phyloP scores from a whole-genome alignment of 37 sponge, comb jelly and placozoan species.

The Mnemiopsis leidyi region DNA sequence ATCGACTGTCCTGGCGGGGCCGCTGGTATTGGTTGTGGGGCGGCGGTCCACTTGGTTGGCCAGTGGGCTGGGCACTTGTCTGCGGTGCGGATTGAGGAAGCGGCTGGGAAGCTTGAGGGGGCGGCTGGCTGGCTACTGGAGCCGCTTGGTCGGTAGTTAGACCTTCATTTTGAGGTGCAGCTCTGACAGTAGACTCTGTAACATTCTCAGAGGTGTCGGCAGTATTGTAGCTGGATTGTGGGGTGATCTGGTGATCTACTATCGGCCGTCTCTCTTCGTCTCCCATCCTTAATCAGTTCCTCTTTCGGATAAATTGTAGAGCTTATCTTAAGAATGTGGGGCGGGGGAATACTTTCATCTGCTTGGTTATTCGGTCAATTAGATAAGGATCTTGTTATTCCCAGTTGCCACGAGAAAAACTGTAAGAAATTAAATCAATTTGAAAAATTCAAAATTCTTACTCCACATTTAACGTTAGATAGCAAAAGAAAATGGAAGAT shows the following conservation, averaged over 20 bases:
- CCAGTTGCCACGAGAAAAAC: no score
- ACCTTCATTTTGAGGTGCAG: neutral
- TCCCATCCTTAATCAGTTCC: no score
- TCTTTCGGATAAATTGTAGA: no score
- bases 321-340: no score
- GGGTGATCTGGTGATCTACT: neutral
- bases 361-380: no score
- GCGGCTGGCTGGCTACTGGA: neutral
- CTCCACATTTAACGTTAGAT: no score
- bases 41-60: neutral
- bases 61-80: neutral
- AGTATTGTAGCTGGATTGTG: neutral
- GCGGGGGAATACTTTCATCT: no score
- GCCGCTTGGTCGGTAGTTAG: neutral
- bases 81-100: neutral
- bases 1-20: neutral
- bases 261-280: slow-evolving; percentile 13
- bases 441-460: no score
- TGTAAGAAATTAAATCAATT: no score
- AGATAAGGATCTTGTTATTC: no score
- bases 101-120: neutral
- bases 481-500: no score
- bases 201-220: neutral
- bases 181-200: neutral
- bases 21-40: neutral